Evolutionary conservation across 2,113 vertebrate species (phyloP).

Genomic region (Sminthopsis crassicaudata): DNA sequence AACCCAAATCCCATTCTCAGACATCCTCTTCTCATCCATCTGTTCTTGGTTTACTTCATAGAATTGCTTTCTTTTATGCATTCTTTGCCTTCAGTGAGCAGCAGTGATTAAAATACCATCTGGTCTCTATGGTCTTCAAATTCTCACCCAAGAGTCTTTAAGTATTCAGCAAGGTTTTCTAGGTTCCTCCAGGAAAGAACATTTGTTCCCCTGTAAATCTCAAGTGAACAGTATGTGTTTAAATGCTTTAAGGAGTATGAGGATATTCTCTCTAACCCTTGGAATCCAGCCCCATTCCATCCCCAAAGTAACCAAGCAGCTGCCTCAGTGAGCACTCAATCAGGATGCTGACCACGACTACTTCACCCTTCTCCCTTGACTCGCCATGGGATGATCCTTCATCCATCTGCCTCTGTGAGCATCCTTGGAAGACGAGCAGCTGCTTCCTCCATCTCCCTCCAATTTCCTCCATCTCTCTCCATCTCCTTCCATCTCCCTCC

Average conservation of each 20-base stretch:
- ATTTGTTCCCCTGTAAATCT: not conserved
- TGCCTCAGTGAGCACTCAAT: not conserved
- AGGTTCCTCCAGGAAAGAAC: not conserved
- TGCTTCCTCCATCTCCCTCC: too few species aligned
- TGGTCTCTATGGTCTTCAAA: not conserved
- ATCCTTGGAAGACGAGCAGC: too few species aligned
- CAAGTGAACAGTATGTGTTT: not conserved
- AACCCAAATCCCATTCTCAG: not conserved
- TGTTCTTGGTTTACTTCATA: not conserved
- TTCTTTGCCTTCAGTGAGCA: not conserved
- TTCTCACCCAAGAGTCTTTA: not conserved
- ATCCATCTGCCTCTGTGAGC: not conserved
- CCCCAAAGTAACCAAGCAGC: not conserved
- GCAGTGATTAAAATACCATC: not conserved
- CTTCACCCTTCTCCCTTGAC: not conserved
- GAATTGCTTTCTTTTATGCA: not conserved
- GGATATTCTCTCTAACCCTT: not conserved
- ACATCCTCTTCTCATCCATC: not conserved
- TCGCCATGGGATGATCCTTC: not conserved
- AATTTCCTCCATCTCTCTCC: too few species aligned
- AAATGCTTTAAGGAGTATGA: not conserved
- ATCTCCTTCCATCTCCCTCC: too few species aligned
- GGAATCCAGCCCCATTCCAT: not conserved
- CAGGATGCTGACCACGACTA: not conserved
- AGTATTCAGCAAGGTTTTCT: not conserved